Evolutionary conservation across 2,797 vertebrate genomes (phyloP).

Genomic region (Poliocrania exsul): DNA sequence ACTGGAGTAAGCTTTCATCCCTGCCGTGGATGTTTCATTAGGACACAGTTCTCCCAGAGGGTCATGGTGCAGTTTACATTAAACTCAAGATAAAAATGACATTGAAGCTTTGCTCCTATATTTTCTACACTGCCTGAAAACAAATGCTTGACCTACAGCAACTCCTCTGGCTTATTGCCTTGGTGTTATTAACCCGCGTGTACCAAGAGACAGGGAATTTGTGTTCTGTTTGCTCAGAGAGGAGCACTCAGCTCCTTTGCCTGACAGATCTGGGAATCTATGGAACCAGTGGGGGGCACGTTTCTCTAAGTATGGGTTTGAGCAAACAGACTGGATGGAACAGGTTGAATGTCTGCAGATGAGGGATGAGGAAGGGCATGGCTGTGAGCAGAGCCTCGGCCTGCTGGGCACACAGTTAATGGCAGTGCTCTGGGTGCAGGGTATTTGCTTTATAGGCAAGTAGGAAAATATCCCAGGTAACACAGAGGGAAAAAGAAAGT

Average conservation of each 20-base stretch:
- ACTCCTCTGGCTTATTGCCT: constrained; percentile 6
- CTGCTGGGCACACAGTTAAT: background rate
- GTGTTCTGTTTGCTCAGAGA: constrained; percentile 18
- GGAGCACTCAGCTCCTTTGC: background rate
- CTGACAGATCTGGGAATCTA: background rate
- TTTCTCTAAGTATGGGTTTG: background rate
- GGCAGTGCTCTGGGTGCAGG: background rate
- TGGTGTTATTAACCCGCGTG: background rate
- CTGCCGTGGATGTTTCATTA: background rate
- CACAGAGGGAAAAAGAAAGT: background rate
- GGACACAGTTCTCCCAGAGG: constrained; percentile 33
- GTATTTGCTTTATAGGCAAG: background rate
- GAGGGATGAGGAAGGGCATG: background rate
- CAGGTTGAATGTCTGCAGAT: background rate
- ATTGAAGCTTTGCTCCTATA: constrained; percentile 37
- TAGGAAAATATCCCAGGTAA: background rate
- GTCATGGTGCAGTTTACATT: constrained; percentile 46
- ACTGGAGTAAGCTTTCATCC: background rate
- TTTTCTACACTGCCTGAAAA: constrained; percentile 35
- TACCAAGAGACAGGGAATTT: background rate
- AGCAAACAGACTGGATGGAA: background rate
- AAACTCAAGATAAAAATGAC: constrained; percentile 53
- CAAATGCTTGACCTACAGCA: constrained; percentile 26
- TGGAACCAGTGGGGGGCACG: background rate
- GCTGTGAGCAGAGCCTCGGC: background rate